phyloP scores from a whole-genome alignment of 2,113 vertebrate species.

The Silurus asotus region DNA sequence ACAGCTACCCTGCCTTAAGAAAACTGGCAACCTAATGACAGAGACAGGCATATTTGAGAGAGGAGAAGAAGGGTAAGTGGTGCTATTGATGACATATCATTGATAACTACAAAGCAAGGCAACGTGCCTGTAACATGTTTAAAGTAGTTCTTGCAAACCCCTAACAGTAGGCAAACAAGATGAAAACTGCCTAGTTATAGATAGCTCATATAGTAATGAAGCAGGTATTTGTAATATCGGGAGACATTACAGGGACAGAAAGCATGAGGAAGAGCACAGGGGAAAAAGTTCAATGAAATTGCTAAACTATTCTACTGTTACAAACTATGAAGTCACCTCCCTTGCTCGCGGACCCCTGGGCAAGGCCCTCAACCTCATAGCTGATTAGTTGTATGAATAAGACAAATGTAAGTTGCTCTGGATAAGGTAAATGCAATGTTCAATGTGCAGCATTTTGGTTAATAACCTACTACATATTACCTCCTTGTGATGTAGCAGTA shows the following conservation, averaged over 20 bases:
- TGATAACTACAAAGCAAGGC: neutral
- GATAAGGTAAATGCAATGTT: neutral
- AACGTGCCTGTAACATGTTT: neutral
- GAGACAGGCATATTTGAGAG: neutral
- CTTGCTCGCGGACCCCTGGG: no score
- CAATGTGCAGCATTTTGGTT: neutral
- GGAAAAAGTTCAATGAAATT: neutral
- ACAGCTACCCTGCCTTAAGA: neutral
- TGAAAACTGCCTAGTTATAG: neutral
- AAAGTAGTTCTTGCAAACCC: neutral
- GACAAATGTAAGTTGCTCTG: no score
- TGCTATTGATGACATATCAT: neutral
- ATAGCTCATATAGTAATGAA: neutral
- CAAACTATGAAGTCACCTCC: neutral
- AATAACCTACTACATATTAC: constrained; percentile 18
- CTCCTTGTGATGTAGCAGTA: neutral
- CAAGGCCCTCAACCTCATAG: no score
- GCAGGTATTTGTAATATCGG: neutral
- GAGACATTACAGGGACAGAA: neutral
- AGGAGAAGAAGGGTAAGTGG: neutral
- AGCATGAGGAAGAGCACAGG: neutral
- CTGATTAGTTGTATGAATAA: no score
- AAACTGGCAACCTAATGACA: neutral
- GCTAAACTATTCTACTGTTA: neutral
- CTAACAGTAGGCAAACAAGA: neutral